Base-by-base conservation (phyloP, 2,797 vertebrate species). In the Erethizon dorsatum region DNA sequence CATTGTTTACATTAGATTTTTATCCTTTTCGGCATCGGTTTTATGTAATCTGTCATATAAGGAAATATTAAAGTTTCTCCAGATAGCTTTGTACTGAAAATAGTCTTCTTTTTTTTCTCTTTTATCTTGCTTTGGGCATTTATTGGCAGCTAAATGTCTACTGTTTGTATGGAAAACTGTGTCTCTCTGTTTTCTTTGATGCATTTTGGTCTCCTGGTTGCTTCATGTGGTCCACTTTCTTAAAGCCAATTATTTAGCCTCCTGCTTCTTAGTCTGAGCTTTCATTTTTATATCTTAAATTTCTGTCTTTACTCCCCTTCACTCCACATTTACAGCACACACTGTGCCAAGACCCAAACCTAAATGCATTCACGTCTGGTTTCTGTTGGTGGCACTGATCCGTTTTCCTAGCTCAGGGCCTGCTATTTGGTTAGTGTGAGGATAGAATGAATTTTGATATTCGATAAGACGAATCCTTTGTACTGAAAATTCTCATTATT, bases 231-330 rank as follows among this genome's bases (percentile, higher is more conserved):
- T 47, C 10, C 65, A 1, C 57, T 65, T 56, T 84, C 26, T 24
- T 78, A 28, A 59, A 50, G 69, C 31, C 45, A 88, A 87, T 10
- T n/a, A 13, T 50, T 59, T 82, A n/a, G 33, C n/a, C 20, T 47
- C 73, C 14, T 65, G 57, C 1, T 5, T 37, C 9, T 67, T 59
- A 14, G 31, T 82, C 11, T 52, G 52, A 88, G 69, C 26, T 73
- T 82, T 54, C 24, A 57, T 47, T 85, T 91, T 89, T 73, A 5
- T 41, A 47, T 65, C 90, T 96, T 83, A 24, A n/a, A 56, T 65
- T 54, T 6, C 57, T 41, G 37, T 41, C 37, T 41, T 41, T 41
- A 41, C 31, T 6, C 9, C 1, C 5, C 84, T 0, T 17, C 56
- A 65, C 28, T 41, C 71, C 57, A 22, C 9, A 1, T 20, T 6